Base-by-base conservation (phyloP, 2,888 invertebrate species). In the Thumatha senex region DNA sequence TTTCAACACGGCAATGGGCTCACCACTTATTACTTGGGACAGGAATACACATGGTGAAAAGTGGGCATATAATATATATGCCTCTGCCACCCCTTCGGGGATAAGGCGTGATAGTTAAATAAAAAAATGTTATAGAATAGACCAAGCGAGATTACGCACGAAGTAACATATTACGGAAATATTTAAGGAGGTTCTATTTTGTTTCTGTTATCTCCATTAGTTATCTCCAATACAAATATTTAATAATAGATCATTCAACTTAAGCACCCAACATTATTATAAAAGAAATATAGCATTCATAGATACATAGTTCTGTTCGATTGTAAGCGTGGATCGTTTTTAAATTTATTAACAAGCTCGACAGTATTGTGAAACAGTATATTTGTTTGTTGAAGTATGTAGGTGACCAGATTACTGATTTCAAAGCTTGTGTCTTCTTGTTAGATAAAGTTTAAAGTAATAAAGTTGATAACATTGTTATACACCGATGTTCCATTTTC, bases 401-500 rank as follows among this genome's bases (percentile, higher is more conserved):
- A 54, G 46, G 52, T 55, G 46, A 55, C 53, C 39, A 46, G 53
- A 60, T 58, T 48, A 44, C 30, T 48, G 48, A 45, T 55, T 64
- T 53, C 50, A 57, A 44, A 56, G 46, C 46, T 38, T 52, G 50
- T n/a, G n/a, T n/a, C n/a, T n/a, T 44, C 42, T 18, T 15, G 48
- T 14, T 42, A 41, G 58, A 56, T 62, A 64, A 56, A 58, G 59
- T 40, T 50, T 54, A 57, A 71, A 58, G 56, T 58, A 61, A 55
- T 53, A 35, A 35, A 41, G 42, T 53, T 59, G 72, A 74, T 72
- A 74, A 73, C 52, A 46, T 44, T 58, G 44, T 59, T 62, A 60
- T 54, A 54, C 51, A 52, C 56, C 61, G 65, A 67, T 74, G 79
- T 69, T 76, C 78, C 70, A 74, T 74, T 80, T 79, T 69, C 63